Conservation (phyloP, 2,797 vertebrate genomes). For the Syngnathus acus region DNA sequence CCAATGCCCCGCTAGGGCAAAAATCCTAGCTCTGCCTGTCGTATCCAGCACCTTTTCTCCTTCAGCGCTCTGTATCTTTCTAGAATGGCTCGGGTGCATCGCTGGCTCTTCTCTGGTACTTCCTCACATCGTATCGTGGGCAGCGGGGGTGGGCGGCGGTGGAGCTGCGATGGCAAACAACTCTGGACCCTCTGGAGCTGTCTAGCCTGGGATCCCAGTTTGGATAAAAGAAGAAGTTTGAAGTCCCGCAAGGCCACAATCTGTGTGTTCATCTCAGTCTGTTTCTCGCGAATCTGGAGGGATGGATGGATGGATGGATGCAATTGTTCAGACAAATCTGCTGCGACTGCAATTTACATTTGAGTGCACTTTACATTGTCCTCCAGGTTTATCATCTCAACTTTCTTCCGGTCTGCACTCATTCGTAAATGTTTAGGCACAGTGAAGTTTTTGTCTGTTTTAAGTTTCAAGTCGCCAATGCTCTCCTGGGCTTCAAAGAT, state of each 20-base stretch:
- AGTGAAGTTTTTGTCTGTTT: conserved; percentile 74
- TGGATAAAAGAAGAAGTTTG: conserved; percentile 73
- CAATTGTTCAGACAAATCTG: not conserved
- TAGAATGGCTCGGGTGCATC: not conserved
- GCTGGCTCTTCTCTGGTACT: conserved; percentile 1
- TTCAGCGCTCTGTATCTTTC: conserved; percentile 65
- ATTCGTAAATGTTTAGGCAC: conserved; percentile 75
- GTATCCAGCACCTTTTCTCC: conserved; percentile 35
- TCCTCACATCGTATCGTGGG: conserved; percentile 76
- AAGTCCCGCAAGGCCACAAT: conserved; percentile 75
- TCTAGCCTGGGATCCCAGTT: conserved; percentile 59
- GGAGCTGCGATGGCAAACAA: conserved; percentile 57
- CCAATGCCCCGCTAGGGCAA: too few species aligned
- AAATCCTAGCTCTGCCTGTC: too few species aligned
- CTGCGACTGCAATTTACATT: too few species aligned
- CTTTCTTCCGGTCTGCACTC: conserved; percentile 73
- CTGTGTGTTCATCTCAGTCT: conserved; percentile 74
- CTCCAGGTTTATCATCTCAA: conserved; percentile 71
- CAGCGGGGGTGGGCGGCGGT: conserved; percentile 52
- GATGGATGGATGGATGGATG: conserved; percentile 39
- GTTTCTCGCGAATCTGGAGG: conserved; percentile 69
- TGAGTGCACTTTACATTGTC: conserved; percentile 55
- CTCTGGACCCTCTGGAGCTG: conserved; percentile 71
- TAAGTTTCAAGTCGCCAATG: conserved; percentile 82
- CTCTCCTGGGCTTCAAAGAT: conserved; percentile 73